A percentile compares a stretch with the other conserved stretches of the same genome.
These are phyloP conservation scores for Horisme vitalbata DNA, from an alignment of 2,888 invertebrate genomes.

Conservation along the genomic window DNA sequence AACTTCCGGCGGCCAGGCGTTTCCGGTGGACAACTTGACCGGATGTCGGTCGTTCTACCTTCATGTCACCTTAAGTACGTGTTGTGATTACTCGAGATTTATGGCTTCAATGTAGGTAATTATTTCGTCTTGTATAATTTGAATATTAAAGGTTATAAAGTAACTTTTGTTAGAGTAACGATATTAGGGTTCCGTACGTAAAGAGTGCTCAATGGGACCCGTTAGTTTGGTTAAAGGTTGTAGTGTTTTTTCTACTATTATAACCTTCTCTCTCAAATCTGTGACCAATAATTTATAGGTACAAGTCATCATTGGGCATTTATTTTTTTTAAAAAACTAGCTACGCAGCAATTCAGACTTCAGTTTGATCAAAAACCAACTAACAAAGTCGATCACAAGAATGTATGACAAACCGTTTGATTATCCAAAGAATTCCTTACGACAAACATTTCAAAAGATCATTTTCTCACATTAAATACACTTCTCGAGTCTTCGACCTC, in stretches of 20 bases:
- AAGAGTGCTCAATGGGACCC: too few relatives aligned
- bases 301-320: too few relatives aligned
- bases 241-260: too few relatives aligned
- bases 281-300: too few relatives aligned
- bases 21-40: conserved; percentile 62
- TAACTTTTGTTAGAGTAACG: not conserved
- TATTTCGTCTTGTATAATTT: conserved; percentile 40
- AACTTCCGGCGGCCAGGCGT: conserved; percentile 61
- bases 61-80: conserved; percentile 76
- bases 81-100: conserved; percentile 73
- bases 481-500: conserved; percentile 61
- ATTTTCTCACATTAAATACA: conserved; percentile 50
- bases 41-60: conserved; percentile 67
- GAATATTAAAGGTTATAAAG: conserved; percentile 16
- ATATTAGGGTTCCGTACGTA: too few relatives aligned
- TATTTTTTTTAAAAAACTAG: too few relatives aligned
- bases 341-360: too few relatives aligned
- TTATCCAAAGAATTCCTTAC: conserved; percentile 27
- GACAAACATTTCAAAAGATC: conserved; percentile 36
- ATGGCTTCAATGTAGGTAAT: conserved; percentile 59
- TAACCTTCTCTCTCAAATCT: too few relatives aligned
- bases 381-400: conserved; percentile 3
- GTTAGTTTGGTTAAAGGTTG: too few relatives aligned
- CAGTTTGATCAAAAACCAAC: too few relatives aligned
- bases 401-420: conserved; percentile 16